Percentiles rank a stretch among this genome's conserved stretches.
phyloP scores from a whole-genome alignment of 2,797 vertebrate genomes.

The Pteronotus mesoamericanus region DNA sequence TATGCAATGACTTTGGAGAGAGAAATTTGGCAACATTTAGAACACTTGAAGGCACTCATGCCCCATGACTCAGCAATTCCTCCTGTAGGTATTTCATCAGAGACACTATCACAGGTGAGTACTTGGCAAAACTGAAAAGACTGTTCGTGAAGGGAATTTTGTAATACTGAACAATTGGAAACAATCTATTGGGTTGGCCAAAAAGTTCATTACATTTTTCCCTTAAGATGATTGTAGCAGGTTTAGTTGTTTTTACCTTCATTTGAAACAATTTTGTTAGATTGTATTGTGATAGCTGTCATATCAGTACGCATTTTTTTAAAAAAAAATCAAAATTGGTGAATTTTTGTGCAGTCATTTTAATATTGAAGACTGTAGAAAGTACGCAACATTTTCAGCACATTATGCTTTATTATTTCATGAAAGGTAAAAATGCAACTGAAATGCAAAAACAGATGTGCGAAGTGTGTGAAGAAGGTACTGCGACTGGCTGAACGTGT shows the following conservation, averaged over 20 bases:
- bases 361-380: neutral
- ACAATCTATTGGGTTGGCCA: neutral
- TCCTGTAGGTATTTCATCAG: neutral
- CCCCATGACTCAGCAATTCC: neutral
- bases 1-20: neutral
- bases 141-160: neutral
- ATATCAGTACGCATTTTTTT: neutral
- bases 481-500: neutral
- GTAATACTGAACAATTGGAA: neutral
- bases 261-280: neutral
- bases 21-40: neutral
- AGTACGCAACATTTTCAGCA: neutral
- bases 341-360: neutral
- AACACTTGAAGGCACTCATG: neutral
- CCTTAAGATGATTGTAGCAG: neutral
- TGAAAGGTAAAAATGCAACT: neutral
- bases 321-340: neutral
- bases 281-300: neutral
- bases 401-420: neutral
- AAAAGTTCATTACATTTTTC: neutral
- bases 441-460: neutral
- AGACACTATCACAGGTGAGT: no score
- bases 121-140: neutral
- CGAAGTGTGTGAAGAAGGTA: neutral
- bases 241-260: neutral